Evolutionary conservation across 1,140 invertebrate species (phyloP).

Genomic region (Danaus plexippus): DNA sequence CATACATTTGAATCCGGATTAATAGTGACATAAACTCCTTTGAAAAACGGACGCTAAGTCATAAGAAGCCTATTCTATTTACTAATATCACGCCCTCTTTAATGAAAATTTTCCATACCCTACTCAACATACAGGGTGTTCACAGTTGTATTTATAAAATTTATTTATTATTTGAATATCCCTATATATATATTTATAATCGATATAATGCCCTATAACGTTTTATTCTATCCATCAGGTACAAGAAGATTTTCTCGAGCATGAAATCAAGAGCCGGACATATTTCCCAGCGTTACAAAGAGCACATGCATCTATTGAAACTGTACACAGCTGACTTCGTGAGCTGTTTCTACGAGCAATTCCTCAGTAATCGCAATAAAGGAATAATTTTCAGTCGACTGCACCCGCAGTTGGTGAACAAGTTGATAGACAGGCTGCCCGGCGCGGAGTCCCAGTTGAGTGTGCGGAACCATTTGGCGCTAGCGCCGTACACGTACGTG

Average conservation of each 20-base stretch:
- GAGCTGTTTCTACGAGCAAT: slow-evolving; percentile 49
- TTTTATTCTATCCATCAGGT: slow-evolving; percentile 23
- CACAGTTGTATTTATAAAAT: too few relatives aligned
- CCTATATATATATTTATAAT: too few relatives aligned
- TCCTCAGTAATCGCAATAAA: slow-evolving; percentile 31
- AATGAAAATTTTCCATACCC: too few relatives aligned
- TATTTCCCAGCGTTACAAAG: slow-evolving; percentile 20
- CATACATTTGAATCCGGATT: too few relatives aligned
- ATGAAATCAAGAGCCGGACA: slow-evolving; percentile 27
- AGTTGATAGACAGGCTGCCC: slow-evolving; percentile 40
- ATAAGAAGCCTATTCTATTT: too few relatives aligned
- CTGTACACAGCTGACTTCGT: slow-evolving; percentile 45
- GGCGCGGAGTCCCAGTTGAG: slow-evolving; percentile 42
- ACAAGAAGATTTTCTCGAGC: slow-evolving; percentile 35
- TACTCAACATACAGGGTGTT: too few relatives aligned
- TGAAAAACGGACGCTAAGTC: too few relatives aligned
- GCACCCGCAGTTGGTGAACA: slow-evolving; percentile 38
- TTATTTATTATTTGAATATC: too few relatives aligned
- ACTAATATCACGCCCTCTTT: too few relatives aligned
- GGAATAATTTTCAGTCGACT: slow-evolving; percentile 50
- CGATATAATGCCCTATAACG: too few relatives aligned
- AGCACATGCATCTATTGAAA: slow-evolving; percentile 35
- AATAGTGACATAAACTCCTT: too few relatives aligned
- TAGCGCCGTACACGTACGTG: slow-evolving; percentile 54
- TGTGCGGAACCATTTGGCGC: slow-evolving; percentile 55